Conservation (phyloP, 1,140 invertebrate species). For the Drosophila paulistorum region DNA sequence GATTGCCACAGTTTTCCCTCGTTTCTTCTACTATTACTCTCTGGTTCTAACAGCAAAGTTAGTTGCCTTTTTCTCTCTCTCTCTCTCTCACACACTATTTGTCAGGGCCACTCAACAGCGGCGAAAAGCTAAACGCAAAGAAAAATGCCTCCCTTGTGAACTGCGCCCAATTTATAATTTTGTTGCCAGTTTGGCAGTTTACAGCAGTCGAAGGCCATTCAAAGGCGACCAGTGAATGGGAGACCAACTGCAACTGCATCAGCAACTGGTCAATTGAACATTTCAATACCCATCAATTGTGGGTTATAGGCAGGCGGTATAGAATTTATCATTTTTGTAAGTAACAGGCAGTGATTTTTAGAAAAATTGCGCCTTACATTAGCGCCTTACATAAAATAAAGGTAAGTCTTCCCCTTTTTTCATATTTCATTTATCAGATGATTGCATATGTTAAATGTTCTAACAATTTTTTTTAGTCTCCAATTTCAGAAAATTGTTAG, state of each 20-base stretch:
- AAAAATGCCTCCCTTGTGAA: slow-evolving; percentile 48
- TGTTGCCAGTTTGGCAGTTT: slow-evolving; percentile 2
- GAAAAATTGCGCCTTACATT: too few relatives aligned
- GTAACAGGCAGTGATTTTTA: too few relatives aligned
- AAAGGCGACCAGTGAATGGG: slow-evolving; percentile 15
- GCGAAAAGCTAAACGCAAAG: slow-evolving; percentile 19
- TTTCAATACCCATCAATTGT: too few relatives aligned
- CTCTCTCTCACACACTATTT: neutral
- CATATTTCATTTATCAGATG: too few relatives aligned
- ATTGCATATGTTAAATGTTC: too few relatives aligned
- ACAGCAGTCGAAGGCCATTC: slow-evolving; percentile 37
- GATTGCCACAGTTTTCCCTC: slow-evolving; percentile 60
- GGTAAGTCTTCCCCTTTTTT: too few relatives aligned
- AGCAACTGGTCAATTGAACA: neutral
- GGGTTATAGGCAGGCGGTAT: too few relatives aligned
- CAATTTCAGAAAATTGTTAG: too few relatives aligned
- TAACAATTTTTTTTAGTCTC: too few relatives aligned
- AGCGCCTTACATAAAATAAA: too few relatives aligned
- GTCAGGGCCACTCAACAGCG: slow-evolving; percentile 1
- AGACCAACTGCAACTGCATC: slow-evolving; percentile 18
- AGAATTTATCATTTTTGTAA: too few relatives aligned
- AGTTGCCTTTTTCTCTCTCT: too few relatives aligned
- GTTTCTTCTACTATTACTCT: slow-evolving; percentile 10
- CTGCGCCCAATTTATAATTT: slow-evolving; percentile 51
- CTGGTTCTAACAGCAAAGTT: slow-evolving; percentile 26